phyloP scores from a whole-genome alignment of 2,797 vertebrate genomes.

The Pelochelys cantorii region DNA sequence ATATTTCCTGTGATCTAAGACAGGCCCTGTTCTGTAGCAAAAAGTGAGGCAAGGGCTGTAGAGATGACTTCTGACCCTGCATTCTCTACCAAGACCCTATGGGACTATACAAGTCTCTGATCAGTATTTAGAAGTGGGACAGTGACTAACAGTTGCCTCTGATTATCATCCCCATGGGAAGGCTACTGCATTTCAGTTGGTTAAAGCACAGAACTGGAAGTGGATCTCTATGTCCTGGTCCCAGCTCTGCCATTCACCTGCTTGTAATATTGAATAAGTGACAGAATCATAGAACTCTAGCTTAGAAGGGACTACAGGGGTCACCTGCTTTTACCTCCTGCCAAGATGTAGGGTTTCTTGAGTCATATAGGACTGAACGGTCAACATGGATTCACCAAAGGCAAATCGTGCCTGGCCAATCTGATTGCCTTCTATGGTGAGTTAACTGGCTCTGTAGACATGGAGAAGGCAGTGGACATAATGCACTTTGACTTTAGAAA shows the following conservation, averaged over 20 bases:
- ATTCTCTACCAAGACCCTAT: neutral
- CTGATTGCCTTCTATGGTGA: too few species aligned
- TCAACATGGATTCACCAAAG: too few species aligned
- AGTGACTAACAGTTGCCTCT: neutral
- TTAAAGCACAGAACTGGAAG: neutral
- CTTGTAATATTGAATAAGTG: neutral
- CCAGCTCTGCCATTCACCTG: neutral
- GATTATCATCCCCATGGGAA: neutral
- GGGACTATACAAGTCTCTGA: neutral
- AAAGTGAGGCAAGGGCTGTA: neutral
- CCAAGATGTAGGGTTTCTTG: neutral
- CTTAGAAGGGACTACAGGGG: neutral
- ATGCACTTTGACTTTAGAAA: too few species aligned
- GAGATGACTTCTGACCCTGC: neutral
- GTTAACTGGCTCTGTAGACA: too few species aligned
- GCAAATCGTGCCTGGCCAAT: too few species aligned
- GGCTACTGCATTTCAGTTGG: neutral
- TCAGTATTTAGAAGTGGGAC: neutral
- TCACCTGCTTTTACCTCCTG: neutral
- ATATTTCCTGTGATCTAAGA: accelerated
- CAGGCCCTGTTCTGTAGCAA: neutral
- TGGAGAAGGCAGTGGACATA: too few species aligned
- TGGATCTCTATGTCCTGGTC: neutral
- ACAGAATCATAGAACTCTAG: neutral
- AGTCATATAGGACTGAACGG: neutral